Percentiles rank a stretch among this genome's conserved stretches.
Evolutionary conservation across 1,140 invertebrate species (phyloP).

Genomic region (Pectinophora gossypiella): DNA sequence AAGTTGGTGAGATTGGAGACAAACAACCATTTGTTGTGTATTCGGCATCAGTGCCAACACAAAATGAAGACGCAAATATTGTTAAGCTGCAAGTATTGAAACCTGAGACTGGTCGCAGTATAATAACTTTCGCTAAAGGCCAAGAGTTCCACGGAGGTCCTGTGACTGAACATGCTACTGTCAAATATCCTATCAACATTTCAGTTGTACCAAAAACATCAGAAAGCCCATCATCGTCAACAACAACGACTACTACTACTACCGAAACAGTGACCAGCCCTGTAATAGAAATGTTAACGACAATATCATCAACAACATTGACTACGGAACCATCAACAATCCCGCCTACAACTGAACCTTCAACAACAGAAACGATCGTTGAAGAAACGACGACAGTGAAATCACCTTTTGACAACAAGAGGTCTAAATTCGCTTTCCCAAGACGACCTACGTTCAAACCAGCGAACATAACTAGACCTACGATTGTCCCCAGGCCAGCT

Average conservation of each 20-base stretch:
- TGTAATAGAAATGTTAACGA: constrained; percentile 45
- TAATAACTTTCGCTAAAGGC: constrained; percentile 55
- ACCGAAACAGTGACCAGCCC: constrained; percentile 33
- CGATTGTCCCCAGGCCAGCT: constrained; percentile 19
- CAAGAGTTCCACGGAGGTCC: constrained; percentile 56
- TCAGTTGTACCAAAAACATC: constrained; percentile 38
- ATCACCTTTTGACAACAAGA: constrained; percentile 52
- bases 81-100: constrained; percentile 51
- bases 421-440: constrained; percentile 59
- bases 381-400: constrained; percentile 50
- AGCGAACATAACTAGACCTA: constrained; percentile 43
- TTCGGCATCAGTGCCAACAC: constrained; percentile 43
- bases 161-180: constrained; percentile 28
- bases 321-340: constrained; percentile 26
- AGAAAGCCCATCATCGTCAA: constrained; percentile 11
- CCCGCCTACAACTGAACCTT: constrained; percentile 22
- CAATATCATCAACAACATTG: constrained; percentile 24
- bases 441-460: constrained; percentile 51
- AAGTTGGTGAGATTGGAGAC: constrained; percentile 29
- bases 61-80: constrained; percentile 49
- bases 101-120: constrained; percentile 44
- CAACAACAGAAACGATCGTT: constrained; percentile 38
- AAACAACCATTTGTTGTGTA: constrained; percentile 72
- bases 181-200: constrained; percentile 46
- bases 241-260: constrained; percentile 15